Evolutionary conservation across 2,888 invertebrate species (phyloP), one percentile per base, ranked within the genome.

Genomic region (Eurytoma adleriae): DNA sequence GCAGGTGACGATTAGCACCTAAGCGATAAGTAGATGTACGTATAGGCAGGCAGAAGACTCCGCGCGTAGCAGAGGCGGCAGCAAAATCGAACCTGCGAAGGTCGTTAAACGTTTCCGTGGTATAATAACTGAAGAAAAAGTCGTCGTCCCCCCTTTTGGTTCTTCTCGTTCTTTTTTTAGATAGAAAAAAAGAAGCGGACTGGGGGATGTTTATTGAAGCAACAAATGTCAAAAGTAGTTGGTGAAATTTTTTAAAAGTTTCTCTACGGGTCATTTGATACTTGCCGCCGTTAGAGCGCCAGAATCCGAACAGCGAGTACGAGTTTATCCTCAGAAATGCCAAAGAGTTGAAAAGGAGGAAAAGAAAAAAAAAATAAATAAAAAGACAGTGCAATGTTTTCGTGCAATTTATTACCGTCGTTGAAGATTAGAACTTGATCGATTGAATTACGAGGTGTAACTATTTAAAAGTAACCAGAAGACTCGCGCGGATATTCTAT

Each of bases 361-460:
- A 40, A 40, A 40, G 40, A 40, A 40, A 7, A 40, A 40, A 40
- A 4, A 40, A 40, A 40, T 4, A 40, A 56, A 59, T 30, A 78
- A 82, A 76, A 79, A 64, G 20, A 68, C 71, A 27, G 88, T 88
- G 88, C 88, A 88, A 88, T 88, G 86, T 84, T 83, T 40, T 87
- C 87, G 88, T 88, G 87, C 87, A 88, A 88, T 88, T 86, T 81
- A 85, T 83, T 61, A 72, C 27, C 24, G 54, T 64, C 71, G 67
- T 75, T 66, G 70, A 20, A 20, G 50, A 76, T 76, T 56, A 27
- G 76, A 40, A 80, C 67, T 76, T 75, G 75, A 80, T 76, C 79
- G 61, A 80, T 76, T 71, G 67, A 71, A 61, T 5, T 57, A 52
- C 71, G 30, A 56, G 57, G 30, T 16, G 12, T 20, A 66, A 1